Base-by-base conservation (phyloP, 2,113 vertebrate genomes). In the Periophthalmus modestus region DNA sequence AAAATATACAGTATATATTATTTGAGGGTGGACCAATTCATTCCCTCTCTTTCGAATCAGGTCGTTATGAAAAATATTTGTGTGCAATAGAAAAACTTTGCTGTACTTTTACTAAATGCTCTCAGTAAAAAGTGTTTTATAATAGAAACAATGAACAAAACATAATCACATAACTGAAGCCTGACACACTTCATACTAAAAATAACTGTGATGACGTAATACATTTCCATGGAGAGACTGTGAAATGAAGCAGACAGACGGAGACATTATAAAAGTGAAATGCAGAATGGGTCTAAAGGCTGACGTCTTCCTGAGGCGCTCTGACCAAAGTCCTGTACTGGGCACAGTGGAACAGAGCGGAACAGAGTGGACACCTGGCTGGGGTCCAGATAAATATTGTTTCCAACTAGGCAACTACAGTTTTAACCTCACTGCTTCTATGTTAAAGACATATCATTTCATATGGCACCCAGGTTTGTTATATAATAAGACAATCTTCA, bases 231-330 rank as follows among this genome's bases (percentile, higher is more conserved):
- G 61, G 33, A 36, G 61, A 63, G 33, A 33, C 33, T 36, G 33
- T 63, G 28, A 63, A 63, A 63, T 63, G 28, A 63, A 36, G 61
- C 61, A 63, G 16, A 63, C 61, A n/a, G 23, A 24, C 23, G 21
- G 33, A 63, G 5, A 36, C 61, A 63, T 34, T 63, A 63, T 19
- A 33, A 63, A 63, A 39, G 28, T 18, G 7, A 63, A 63, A 34
- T 63, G 61, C 55, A 57, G 55, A 11, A 13, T 57, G 7, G 21
- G n/a, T 57, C n/a, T 23, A 13, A 57, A 57, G 55, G 9, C 55
- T 23, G 55, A 11, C 28, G 28, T 28, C 28, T 28, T 28, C 3
- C 28, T 28, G 28, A 28, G 28, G 16, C 3, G 50, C 50, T 52
- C 55, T 1, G 55, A 57, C n/a, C 55, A 57, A 57, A 57, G 55